phyloP scores from a whole-genome alignment of 2,113 vertebrate genomes.

The Ciconia stormi region DNA sequence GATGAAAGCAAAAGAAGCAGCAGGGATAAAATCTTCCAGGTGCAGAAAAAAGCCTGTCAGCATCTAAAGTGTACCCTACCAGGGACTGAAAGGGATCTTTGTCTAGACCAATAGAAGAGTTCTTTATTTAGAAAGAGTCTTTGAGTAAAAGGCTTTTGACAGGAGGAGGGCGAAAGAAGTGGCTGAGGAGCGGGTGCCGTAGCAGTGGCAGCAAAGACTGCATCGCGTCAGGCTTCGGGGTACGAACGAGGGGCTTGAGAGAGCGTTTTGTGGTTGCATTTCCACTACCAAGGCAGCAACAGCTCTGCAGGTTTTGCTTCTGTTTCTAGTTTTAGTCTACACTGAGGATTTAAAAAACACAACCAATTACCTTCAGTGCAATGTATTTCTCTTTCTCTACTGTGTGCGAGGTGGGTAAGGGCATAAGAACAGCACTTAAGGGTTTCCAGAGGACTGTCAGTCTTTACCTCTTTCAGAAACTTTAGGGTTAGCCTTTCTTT shows the following conservation, averaged over 20 bases:
- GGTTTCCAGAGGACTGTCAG: background rate
- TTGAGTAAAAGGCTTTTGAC: background rate
- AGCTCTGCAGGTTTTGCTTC: background rate
- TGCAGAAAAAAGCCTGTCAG: background rate
- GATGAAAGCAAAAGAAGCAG: background rate
- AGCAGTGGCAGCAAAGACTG: background rate
- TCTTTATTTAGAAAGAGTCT: background rate
- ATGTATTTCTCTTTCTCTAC: background rate
- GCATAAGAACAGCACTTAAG: background rate
- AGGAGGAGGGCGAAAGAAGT: background rate
- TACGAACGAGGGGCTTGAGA: background rate
- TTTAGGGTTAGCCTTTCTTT: background rate
- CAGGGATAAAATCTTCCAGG: background rate
- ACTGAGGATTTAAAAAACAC: background rate
- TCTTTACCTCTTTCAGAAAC: background rate
- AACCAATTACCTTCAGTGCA: background rate
- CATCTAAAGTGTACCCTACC: background rate
- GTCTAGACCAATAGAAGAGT: background rate
- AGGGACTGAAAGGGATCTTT: background rate
- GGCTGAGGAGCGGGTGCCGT: accelerated
- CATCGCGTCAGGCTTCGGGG: accelerated
- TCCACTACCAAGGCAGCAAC: background rate
- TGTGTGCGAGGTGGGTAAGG: background rate
- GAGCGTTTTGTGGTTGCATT: accelerated
- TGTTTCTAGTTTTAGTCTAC: background rate